Percentiles rank a stretch among this genome's conserved stretches.
These are phyloP conservation scores for Syngnathus typhle DNA, from an alignment of 2,113 vertebrate species.

Conservation along the genomic window DNA sequence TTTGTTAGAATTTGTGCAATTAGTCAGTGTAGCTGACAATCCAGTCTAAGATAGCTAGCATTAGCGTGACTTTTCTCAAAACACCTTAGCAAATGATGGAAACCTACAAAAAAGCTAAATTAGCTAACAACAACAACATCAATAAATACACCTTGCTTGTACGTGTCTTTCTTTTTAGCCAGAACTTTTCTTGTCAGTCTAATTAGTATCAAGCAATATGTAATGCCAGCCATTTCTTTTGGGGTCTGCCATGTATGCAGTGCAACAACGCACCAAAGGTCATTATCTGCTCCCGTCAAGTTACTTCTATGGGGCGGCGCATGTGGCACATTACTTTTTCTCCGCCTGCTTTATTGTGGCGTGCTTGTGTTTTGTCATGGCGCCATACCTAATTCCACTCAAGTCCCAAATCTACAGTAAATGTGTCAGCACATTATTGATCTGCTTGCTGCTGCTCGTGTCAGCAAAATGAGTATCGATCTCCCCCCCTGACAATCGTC, in stretches of 20 bases:
- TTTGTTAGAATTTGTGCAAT: too few relatives aligned
- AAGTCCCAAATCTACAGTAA: conserved; percentile 29
- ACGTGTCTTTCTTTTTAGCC: too few relatives aligned
- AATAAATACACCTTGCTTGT: too few relatives aligned
- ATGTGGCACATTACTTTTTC: neutral
- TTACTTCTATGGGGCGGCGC: neutral
- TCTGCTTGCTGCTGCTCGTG: conserved; percentile 29
- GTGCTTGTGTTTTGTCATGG: conserved; percentile 4
- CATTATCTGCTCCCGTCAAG: neutral
- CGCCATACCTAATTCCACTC: neutral
- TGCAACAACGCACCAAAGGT: neutral
- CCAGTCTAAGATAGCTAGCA: too few relatives aligned
- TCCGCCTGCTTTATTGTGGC: neutral
- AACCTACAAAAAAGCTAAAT: too few relatives aligned
- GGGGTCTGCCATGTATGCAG: neutral
- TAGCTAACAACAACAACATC: too few relatives aligned
- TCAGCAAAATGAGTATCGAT: conserved; percentile 42
- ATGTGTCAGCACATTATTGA: conserved; percentile 35
- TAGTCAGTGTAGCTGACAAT: too few relatives aligned
- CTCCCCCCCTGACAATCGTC: conserved; percentile 12
- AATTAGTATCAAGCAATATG: too few relatives aligned
- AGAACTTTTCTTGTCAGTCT: too few relatives aligned
- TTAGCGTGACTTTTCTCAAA: too few relatives aligned
- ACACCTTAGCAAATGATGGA: too few relatives aligned
- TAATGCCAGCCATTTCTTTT: too few relatives aligned